Percentiles rank a stretch among this genome's conserved stretches.
Conservation (phyloP, 2,888 invertebrate genomes). For the Physocephala rufipes region DNA sequence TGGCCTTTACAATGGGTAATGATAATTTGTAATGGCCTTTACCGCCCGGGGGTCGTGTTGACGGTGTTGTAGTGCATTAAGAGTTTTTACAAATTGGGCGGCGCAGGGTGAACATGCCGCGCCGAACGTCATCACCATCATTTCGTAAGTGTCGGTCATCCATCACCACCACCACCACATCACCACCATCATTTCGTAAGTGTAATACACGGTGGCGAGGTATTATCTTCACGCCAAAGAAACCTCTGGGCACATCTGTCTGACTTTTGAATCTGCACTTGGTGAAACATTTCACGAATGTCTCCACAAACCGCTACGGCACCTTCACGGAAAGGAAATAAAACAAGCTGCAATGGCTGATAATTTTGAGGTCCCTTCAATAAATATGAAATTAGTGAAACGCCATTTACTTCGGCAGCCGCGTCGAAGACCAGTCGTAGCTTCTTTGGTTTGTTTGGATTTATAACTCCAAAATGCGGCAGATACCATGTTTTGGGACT, state of each 20-base stretch:
- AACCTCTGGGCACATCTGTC: constrained; percentile 54
- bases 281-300: constrained; percentile 52
- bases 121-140: constrained; percentile 47
- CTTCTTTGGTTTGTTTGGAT: constrained; percentile 52
- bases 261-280: constrained; percentile 45
- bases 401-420: constrained; percentile 49
- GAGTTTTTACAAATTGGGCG: constrained; percentile 46
- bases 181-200: no score
- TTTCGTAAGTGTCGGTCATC: constrained; percentile 41
- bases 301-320: constrained; percentile 52
- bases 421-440: constrained; percentile 54
- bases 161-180: no score
- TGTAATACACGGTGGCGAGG: no score
- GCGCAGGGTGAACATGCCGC: no score
- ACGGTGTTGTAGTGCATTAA: constrained; percentile 36
- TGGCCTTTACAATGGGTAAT: no score
- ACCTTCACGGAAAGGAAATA: constrained; percentile 57
- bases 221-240: constrained; percentile 48
- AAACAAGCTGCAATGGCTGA: constrained; percentile 52
- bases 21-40: constrained; percentile 33
- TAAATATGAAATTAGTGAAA: constrained; percentile 29
- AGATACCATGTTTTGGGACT: constrained; percentile 48
- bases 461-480: constrained; percentile 51
- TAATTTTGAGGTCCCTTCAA: constrained; percentile 54
- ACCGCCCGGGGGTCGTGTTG: constrained; percentile 35